These are phyloP conservation scores for Lysandra bellargus DNA, from an alignment of 2,888 invertebrate species.

Conservation along the genomic window DNA sequence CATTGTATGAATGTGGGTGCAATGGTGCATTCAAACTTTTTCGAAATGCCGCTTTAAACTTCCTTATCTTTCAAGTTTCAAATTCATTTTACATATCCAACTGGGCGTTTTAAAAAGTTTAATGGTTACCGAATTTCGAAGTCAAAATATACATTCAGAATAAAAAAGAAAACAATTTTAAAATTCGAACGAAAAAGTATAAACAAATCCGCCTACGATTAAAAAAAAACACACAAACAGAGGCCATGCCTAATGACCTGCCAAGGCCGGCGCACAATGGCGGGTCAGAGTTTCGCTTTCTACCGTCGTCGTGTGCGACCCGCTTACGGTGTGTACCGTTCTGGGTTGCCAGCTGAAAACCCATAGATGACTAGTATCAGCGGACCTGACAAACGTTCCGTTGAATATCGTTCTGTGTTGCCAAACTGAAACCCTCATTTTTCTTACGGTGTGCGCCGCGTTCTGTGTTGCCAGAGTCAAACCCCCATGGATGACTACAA, in stretches of 20 bases:
- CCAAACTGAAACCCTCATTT: conserved; percentile 41
- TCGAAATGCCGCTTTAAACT: no score
- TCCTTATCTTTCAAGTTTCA: no score
- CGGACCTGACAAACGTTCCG: not conserved
- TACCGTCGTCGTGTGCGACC: conserved; percentile 17
- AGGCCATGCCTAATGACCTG: conserved; percentile 51
- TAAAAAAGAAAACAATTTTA: not conserved
- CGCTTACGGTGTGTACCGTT: conserved; percentile 33
- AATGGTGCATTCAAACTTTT: no score
- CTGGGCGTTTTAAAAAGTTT: no score
- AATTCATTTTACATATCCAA: not conserved
- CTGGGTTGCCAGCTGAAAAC: not conserved
- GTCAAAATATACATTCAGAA: no score
- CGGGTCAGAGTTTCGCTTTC: conserved; percentile 73
- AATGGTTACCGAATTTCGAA: no score
- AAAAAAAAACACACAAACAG: conserved; percentile 34
- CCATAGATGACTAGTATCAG: not conserved
- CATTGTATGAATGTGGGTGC: not conserved
- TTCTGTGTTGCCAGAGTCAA: not conserved
- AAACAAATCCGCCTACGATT: conserved; percentile 43
- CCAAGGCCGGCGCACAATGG: conserved; percentile 68
- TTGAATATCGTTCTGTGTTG: no score
- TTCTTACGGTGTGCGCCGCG: conserved; percentile 46
- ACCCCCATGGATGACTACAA: no score
- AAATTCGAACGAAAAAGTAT: conserved; percentile 11